A percentile compares a stretch with the other conserved stretches of the same genome.
These are phyloP conservation scores for Esox lucius DNA, from an alignment of 2,797 vertebrate species.

Conservation along the genomic window DNA sequence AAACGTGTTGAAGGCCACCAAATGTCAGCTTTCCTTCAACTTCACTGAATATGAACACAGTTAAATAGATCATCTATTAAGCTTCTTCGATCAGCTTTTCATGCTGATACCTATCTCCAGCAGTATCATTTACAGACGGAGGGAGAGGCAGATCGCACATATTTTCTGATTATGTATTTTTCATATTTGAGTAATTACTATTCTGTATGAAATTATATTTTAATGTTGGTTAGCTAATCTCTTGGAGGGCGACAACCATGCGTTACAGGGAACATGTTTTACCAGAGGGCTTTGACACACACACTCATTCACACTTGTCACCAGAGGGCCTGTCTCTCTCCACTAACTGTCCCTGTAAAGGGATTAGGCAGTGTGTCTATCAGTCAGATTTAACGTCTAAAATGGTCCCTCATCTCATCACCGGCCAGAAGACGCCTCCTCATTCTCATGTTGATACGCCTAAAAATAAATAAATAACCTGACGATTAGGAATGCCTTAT, in stretches of 20 bases:
- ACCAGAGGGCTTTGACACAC: neutral
- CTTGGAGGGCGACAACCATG: constrained; percentile 17
- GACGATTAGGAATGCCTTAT: constrained; percentile 63
- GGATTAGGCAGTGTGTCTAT: constrained; percentile 77
- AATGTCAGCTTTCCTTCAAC: constrained; percentile 45
- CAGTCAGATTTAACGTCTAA: constrained; percentile 67
- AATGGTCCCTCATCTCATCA: constrained; percentile 51
- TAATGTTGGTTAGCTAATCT: constrained; percentile 63
- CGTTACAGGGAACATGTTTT: constrained; percentile 50
- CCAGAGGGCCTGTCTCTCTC: constrained; percentile 66
- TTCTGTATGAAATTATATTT: constrained; percentile 67
- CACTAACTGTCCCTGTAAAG: constrained; percentile 72
- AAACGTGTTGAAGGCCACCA: constrained; percentile 28
- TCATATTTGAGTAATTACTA: constrained; percentile 68
- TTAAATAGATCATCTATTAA: constrained; percentile 26
- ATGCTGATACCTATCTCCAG: constrained; percentile 23
- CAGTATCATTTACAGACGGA: constrained; percentile 31
- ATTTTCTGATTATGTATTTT: constrained; percentile 18
- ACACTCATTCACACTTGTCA: constrained; percentile 49
- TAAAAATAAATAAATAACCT: neutral
- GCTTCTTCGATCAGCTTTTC: neutral
- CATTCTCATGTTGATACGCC: constrained; percentile 25
- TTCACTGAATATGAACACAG: constrained; percentile 32
- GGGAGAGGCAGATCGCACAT: constrained; percentile 24
- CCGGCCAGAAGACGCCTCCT: constrained; percentile 68